Percentiles rank a stretch among this genome's conserved stretches.
These are phyloP conservation scores for Phrynocephalus guinanensis DNA, from an alignment of 2,797 vertebrate genomes.

Conservation along the genomic window DNA sequence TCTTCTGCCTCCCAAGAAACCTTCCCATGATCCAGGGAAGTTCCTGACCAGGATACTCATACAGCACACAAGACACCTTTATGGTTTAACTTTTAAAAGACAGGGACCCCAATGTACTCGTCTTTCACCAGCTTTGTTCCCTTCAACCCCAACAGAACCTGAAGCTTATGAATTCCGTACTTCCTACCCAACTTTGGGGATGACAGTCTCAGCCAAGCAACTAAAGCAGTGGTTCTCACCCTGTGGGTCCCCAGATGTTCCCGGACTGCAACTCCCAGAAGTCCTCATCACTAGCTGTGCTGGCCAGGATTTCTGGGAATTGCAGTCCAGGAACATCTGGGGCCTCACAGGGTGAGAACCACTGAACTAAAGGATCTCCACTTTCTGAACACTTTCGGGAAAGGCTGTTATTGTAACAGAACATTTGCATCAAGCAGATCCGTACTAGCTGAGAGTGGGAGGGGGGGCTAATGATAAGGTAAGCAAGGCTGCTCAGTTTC, in stretches of 20 bases:
- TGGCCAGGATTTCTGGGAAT: too few species aligned
- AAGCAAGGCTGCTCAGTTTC: not conserved
- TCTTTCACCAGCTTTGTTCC: not conserved
- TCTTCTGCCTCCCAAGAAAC: not conserved
- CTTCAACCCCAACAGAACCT: not conserved
- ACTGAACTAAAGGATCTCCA: not conserved
- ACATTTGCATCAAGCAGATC: not conserved
- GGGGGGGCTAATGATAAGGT: not conserved
- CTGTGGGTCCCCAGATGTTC: too few species aligned
- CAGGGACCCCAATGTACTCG: not conserved
- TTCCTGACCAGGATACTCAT: not conserved
- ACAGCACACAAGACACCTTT: too few species aligned
- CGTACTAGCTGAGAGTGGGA: not conserved
- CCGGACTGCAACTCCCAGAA: too few species aligned
- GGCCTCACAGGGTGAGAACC: too few species aligned
- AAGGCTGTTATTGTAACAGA: not conserved
- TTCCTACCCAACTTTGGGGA: not conserved
- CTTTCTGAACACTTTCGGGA: not conserved
- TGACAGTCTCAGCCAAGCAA: not conserved
- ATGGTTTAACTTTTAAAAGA: not conserved
- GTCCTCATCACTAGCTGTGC: too few species aligned
- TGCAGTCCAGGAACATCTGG: too few species aligned
- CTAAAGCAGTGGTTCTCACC: too few species aligned
- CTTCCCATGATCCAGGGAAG: not conserved
- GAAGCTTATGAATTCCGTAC: not conserved